Conservation (phyloP, 2,797 vertebrate species). For the Sylvilagus floridanus region DNA sequence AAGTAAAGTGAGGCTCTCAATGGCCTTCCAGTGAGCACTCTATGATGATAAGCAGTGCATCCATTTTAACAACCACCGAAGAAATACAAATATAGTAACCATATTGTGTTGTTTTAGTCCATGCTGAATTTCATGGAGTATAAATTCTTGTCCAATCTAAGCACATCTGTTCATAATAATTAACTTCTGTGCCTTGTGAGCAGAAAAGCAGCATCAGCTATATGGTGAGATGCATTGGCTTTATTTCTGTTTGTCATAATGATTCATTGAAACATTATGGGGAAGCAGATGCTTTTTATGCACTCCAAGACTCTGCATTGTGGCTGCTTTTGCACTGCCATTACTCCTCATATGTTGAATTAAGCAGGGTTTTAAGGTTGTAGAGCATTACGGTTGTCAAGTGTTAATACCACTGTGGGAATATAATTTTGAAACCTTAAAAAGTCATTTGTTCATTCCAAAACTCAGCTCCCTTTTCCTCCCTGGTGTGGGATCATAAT, state of each 20-base stretch:
- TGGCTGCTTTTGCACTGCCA: slow-evolving; percentile 49
- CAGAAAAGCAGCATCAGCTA: slow-evolving; percentile 85
- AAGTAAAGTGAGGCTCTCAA: background rate
- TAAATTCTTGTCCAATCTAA: slow-evolving; percentile 87
- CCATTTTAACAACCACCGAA: slow-evolving; percentile 61
- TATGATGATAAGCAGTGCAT: rapidly evolving
- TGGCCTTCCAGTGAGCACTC: background rate
- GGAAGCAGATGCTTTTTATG: slow-evolving; percentile 84
- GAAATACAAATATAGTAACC: slow-evolving; percentile 68
- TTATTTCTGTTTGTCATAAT: slow-evolving; percentile 86
- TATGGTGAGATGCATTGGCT: slow-evolving; percentile 79
- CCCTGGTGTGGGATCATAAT: slow-evolving; percentile 58
- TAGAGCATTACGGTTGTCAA: slow-evolving; percentile 78
- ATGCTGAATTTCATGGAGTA: slow-evolving; percentile 77
- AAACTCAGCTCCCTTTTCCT: slow-evolving; percentile 61
- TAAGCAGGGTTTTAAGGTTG: slow-evolving; percentile 78
- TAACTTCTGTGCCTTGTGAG: slow-evolving; percentile 84
- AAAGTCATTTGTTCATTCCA: slow-evolving; percentile 78
- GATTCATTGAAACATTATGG: slow-evolving; percentile 86
- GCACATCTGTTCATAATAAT: slow-evolving; percentile 88
- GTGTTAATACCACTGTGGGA: slow-evolving; percentile 73
- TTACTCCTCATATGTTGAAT: slow-evolving; percentile 85
- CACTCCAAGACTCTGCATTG: slow-evolving; percentile 80
- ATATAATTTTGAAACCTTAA: slow-evolving; percentile 82
- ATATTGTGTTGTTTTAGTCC: slow-evolving; percentile 79